phyloP scores from a whole-genome alignment of 2,888 invertebrate species.

The Byasa hedistus region DNA sequence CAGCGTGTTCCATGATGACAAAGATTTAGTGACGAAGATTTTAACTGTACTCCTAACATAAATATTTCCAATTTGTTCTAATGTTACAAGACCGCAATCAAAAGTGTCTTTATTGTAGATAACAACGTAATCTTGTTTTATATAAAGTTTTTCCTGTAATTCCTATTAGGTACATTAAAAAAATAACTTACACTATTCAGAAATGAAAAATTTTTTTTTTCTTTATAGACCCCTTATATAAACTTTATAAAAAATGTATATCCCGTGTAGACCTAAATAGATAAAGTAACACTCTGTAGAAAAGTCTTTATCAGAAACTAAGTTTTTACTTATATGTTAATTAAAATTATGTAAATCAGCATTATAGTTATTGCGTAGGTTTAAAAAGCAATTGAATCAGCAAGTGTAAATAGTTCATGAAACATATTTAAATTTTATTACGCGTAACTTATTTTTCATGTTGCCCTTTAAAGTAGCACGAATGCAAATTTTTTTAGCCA shows the following conservation, averaged over 20 bases:
- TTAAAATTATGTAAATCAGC: background rate
- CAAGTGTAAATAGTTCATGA: background rate
- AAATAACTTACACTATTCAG: no score
- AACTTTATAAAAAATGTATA: background rate
- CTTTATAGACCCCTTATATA: no score
- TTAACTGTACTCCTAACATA: background rate
- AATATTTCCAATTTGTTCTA: background rate
- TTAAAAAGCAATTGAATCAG: background rate
- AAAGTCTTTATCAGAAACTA: background rate
- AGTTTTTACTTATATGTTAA: background rate
- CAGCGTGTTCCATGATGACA: background rate
- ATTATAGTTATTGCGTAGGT: background rate
- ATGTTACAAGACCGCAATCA: background rate
- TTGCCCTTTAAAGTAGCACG: slow-evolving; percentile 8
- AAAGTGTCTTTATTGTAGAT: no score
- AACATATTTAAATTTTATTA: background rate
- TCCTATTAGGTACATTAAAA: no score
- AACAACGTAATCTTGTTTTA: no score
- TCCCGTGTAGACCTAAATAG: background rate
- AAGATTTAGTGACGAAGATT: background rate
- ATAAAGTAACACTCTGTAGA: background rate
- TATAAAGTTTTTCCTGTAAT: no score
- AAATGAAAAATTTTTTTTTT: no score
- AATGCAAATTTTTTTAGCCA: slow-evolving; percentile 12
- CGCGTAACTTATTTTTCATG: slow-evolving; percentile 1